Conservation (phyloP, 1,140 invertebrate genomes). For the Zaprionus nigranus region DNA sequence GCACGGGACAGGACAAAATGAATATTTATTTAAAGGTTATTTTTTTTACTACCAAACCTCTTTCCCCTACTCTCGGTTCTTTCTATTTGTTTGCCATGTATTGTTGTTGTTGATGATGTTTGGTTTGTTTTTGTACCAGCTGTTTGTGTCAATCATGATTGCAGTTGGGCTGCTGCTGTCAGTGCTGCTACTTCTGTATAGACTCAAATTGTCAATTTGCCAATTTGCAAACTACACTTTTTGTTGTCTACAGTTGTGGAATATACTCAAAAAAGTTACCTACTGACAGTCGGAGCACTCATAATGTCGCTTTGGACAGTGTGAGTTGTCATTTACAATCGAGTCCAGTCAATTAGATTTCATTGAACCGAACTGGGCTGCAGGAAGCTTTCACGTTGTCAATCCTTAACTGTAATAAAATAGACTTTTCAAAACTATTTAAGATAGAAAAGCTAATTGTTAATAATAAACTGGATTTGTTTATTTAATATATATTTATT, state of each 20-base stretch:
- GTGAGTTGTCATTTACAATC: background rate
- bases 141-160: slow-evolving; percentile 22
- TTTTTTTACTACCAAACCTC: slow-evolving; percentile 2
- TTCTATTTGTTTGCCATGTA: slow-evolving; percentile 10
- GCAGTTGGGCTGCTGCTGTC: background rate
- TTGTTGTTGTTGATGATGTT: no score
- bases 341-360: background rate
- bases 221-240: slow-evolving; percentile 6
- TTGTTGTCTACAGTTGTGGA: background rate
- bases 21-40: slow-evolving; percentile 69
- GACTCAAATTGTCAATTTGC: slow-evolving; percentile 18
- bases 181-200: background rate
- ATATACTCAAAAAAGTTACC: background rate
- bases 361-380: background rate
- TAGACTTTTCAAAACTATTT: background rate
- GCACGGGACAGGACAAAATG: slow-evolving; percentile 32
- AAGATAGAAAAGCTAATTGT: no score
- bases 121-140: slow-evolving; percentile 18
- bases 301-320: background rate
- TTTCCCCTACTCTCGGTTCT: background rate
- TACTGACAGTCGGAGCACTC: background rate
- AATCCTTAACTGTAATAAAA: background rate
- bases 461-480: no score
- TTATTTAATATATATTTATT: no score
- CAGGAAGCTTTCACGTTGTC: background rate